A percentile compares a stretch with the other conserved stretches of the same genome.
Evolutionary conservation across 2,888 invertebrate genomes (phyloP).

Genomic region (Sepioteuthis lessoniana): DNA sequence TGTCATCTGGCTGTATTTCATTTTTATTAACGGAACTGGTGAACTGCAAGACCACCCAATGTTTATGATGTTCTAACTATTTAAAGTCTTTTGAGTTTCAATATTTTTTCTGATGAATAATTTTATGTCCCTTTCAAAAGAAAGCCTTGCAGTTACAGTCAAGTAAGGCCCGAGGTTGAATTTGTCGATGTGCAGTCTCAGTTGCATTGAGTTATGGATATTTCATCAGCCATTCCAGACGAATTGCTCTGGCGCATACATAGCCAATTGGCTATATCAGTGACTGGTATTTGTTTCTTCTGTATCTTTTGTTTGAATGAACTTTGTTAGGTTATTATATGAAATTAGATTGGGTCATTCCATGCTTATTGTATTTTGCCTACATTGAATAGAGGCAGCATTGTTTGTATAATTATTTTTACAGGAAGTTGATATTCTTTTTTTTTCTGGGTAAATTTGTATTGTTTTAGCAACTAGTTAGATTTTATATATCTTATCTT

Average conservation of each 20-base stretch:
- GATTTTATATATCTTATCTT: neutral
- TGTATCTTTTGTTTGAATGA: constrained; percentile 49
- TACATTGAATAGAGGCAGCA: neutral
- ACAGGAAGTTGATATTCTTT: neutral
- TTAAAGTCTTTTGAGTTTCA: constrained; percentile 49
- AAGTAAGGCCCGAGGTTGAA: constrained; percentile 60
- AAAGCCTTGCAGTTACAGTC: constrained; percentile 58
- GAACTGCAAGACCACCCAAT: constrained; percentile 47
- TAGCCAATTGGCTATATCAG: constrained; percentile 47
- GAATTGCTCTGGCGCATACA: constrained; percentile 49
- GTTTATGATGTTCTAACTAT: constrained; percentile 47
- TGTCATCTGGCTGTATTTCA: neutral
- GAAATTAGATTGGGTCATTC: constrained; percentile 46
- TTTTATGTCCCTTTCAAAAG: constrained; percentile 53
- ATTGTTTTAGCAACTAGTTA: neutral
- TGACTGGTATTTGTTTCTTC: constrained; percentile 50
- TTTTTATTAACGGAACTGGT: neutral
- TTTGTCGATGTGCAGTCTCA: constrained; percentile 51
- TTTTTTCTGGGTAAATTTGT: too few relatives aligned
- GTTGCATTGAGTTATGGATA: constrained; percentile 54
- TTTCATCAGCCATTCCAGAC: constrained; percentile 48
- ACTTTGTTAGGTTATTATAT: constrained; percentile 46
- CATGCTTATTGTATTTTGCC: neutral
- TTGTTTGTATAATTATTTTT: neutral
- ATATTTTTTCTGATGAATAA: constrained; percentile 50